These are phyloP conservation scores for Smutsia temminckii DNA, from an alignment of 2,797 vertebrate genomes.

Conservation along the genomic window DNA sequence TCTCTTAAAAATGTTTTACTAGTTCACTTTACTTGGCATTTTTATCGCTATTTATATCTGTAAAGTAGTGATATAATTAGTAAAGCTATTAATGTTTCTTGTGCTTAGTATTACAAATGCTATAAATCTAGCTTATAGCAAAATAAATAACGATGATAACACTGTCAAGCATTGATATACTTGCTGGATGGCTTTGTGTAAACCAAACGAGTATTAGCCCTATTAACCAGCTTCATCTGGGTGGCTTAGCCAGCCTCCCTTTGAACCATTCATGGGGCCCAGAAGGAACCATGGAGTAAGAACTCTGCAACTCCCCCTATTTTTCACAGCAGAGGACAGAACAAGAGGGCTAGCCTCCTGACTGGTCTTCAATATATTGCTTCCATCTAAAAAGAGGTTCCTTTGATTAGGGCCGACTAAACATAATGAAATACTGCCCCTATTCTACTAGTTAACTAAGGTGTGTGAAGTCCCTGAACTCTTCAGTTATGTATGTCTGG, in stretches of 20 bases:
- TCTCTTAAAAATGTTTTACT: constrained; percentile 85
- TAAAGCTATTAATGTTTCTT: constrained; percentile 86
- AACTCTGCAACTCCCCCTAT: not conserved
- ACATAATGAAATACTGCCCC: not conserved
- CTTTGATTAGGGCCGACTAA: constrained; percentile 36
- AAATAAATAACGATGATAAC: constrained; percentile 85
- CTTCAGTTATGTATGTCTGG: not conserved
- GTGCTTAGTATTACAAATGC: constrained; percentile 81
- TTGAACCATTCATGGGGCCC: constrained; percentile 66
- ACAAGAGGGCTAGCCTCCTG: not conserved
- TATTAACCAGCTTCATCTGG: constrained; percentile 79
- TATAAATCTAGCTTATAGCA: constrained; percentile 84
- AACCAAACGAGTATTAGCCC: constrained; percentile 77
- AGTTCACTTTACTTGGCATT: constrained; percentile 84
- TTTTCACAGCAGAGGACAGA: not conserved
- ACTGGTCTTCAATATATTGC: not conserved
- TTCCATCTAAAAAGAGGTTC: not conserved
- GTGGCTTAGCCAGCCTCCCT: constrained; percentile 65
- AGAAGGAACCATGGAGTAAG: constrained; percentile 4
- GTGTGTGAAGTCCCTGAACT: not conserved
- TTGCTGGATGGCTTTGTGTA: constrained; percentile 78
- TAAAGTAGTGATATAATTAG: constrained; percentile 86
- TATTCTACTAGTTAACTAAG: not conserved
- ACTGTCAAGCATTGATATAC: constrained; percentile 81
- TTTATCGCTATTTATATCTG: constrained; percentile 84